Percentiles rank a stretch among this genome's conserved stretches.
Evolutionary conservation across 2,888 invertebrate genomes (phyloP).

Genomic region (Erpobdella octoculata): DNA sequence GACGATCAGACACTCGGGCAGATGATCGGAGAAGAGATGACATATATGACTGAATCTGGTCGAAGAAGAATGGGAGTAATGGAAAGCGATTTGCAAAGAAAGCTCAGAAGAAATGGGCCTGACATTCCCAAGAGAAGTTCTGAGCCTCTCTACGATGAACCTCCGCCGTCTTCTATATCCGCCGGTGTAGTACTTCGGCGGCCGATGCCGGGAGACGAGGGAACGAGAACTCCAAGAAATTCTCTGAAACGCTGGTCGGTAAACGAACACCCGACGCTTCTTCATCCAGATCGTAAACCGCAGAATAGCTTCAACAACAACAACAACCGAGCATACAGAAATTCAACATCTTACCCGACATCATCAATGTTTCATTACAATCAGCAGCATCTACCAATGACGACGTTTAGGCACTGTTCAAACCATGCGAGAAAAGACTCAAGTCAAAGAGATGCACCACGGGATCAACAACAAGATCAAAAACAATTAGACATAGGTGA

Average conservation of each 20-base stretch:
- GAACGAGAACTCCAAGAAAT: conserved; percentile 3
- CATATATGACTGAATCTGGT: not conserved
- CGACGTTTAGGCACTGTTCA: no score
- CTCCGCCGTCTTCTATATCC: no score
- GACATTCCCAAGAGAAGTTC: not conserved
- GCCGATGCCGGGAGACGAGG: not conserved
- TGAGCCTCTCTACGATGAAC: not conserved
- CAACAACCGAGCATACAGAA: not conserved
- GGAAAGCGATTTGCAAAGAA: not conserved
- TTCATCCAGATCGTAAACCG: not conserved
- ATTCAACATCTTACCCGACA: not conserved
- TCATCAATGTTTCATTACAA: no score
- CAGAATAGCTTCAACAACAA: no score
- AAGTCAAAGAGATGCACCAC: not conserved
- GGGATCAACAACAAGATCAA: not conserved
- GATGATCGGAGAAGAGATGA: no score
- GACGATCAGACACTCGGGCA: no score
- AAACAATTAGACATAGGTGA: not conserved
- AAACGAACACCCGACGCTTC: not conserved
- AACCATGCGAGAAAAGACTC: no score
- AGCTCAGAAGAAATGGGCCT: not conserved
- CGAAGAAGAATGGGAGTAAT: not conserved
- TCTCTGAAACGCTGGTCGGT: not conserved
- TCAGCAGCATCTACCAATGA: not conserved
- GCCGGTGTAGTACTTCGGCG: not conserved